Evolutionary conservation across 2,113 vertebrate species (phyloP).

Genomic region (Xiphorhynchus elegans): DNA sequence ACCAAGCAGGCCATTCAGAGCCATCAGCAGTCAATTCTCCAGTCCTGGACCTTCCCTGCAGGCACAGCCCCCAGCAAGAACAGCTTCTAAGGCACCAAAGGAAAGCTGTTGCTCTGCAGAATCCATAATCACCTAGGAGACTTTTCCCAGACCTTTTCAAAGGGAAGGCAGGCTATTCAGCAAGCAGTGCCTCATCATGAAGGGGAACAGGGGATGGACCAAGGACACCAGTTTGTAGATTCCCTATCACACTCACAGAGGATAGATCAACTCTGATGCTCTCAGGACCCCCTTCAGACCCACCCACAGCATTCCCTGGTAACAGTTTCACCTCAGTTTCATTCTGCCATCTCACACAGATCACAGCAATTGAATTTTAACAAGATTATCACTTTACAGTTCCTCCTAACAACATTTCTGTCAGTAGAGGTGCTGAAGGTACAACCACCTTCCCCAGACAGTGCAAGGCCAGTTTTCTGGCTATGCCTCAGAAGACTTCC

Average conservation of each 20-base stretch:
- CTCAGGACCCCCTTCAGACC: neutral
- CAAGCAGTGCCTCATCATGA: neutral
- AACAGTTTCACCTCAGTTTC: neutral
- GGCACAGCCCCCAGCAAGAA: neutral
- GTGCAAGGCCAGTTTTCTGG: neutral
- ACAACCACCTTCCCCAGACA: neutral
- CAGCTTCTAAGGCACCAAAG: neutral
- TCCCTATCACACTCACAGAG: rapidly evolving
- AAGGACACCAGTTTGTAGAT: neutral
- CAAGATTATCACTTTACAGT: neutral
- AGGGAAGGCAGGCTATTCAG: neutral
- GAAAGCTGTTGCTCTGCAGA: neutral
- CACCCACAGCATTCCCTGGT: neutral
- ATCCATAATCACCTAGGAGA: neutral
- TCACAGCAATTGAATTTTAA: neutral
- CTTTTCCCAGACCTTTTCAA: neutral
- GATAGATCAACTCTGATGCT: neutral
- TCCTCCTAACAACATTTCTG: neutral
- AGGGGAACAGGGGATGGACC: neutral
- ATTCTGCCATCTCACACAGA: neutral
- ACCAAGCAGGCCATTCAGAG: neutral
- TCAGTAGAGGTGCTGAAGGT: neutral
- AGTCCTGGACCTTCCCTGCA: neutral
- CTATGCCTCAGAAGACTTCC: neutral
- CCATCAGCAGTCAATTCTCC: neutral